Conservation (phyloP, 64 coral and sea anemone species). For the Montipora sp. region DNA sequence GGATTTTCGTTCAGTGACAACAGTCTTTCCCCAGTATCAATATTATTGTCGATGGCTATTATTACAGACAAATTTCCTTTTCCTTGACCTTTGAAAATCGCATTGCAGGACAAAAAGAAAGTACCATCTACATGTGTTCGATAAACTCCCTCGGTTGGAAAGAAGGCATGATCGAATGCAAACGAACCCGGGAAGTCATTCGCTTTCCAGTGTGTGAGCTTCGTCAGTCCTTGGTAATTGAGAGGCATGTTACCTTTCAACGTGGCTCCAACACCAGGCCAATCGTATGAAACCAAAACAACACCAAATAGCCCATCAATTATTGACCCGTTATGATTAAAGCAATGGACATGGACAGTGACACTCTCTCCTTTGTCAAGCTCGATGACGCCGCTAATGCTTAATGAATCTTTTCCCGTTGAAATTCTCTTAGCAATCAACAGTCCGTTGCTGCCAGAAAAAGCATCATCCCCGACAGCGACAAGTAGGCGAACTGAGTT, state of each 20-base stretch:
- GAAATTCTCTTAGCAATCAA: background rate
- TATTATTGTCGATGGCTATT: conserved; percentile 18
- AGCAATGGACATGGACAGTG: background rate
- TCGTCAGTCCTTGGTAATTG: conserved; percentile 1
- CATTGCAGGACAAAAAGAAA: conserved; percentile 43
- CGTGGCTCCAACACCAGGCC: conserved; percentile 30
- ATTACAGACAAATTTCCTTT: conserved; percentile 4
- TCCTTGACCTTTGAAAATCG: conserved; percentile 4
- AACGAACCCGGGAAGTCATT: background rate
- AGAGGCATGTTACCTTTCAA: background rate
- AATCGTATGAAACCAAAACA: background rate
- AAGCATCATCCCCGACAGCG: background rate
- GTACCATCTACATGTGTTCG: conserved; percentile 15
- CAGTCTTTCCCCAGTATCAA: conserved; percentile 9
- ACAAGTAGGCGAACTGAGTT: background rate
- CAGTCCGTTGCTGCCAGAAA: background rate
- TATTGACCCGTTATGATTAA: background rate
- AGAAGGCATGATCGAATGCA: conserved; percentile 26
- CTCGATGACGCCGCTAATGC: background rate
- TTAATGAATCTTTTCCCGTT: background rate
- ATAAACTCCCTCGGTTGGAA: conserved; percentile 29
- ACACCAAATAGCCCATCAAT: conserved; percentile 25
- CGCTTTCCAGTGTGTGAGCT: conserved; percentile 14
- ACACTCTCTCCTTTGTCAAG: conserved; percentile 13
- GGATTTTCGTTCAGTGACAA: conserved; percentile 10